phyloP scores from a whole-genome alignment of 2,888 invertebrate genomes.

The Parnassius glacialis region DNA sequence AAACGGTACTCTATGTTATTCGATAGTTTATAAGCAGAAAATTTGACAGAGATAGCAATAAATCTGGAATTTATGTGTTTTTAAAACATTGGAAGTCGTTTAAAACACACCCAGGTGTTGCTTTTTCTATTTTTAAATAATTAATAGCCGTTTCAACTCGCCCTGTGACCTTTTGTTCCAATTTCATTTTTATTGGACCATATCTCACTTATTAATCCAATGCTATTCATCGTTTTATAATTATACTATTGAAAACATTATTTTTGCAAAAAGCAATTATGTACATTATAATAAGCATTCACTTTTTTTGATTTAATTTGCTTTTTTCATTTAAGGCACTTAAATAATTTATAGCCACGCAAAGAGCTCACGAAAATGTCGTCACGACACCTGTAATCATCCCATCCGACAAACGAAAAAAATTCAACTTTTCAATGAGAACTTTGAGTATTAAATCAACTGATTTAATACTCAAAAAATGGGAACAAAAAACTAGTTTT shows the following conservation, averaged over 20 bases:
- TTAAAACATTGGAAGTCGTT: background rate
- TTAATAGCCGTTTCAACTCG: slow-evolving; percentile 2
- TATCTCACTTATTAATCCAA: slow-evolving; percentile 24
- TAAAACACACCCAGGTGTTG: background rate
- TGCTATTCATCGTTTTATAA: slow-evolving; percentile 23
- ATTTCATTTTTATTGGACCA: slow-evolving; percentile 22
- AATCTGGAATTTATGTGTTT: slow-evolving; percentile 11
- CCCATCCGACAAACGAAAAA: no score
- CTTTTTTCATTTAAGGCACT: slow-evolving; percentile 12
- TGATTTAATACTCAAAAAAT: no score
- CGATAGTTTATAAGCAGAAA: slow-evolving; percentile 13
- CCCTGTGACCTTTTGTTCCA: slow-evolving; percentile 19
- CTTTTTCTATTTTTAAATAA: slow-evolving; percentile 6
- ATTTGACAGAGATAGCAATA: slow-evolving; percentile 8
- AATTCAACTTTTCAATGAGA: no score
- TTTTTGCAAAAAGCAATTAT: slow-evolving; percentile 15
- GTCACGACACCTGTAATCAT: no score
- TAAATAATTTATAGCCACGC: slow-evolving; percentile 12
- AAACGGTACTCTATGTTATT: slow-evolving; percentile 19
- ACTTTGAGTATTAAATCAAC: no score
- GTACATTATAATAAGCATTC: slow-evolving; percentile 13
- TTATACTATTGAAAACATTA: slow-evolving; percentile 13
- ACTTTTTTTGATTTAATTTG: slow-evolving; percentile 6
- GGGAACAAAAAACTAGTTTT: no score
- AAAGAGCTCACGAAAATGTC: slow-evolving; percentile 6